phyloP scores from a whole-genome alignment of 2,888 invertebrate genomes.

The Diarsia dahlii region DNA sequence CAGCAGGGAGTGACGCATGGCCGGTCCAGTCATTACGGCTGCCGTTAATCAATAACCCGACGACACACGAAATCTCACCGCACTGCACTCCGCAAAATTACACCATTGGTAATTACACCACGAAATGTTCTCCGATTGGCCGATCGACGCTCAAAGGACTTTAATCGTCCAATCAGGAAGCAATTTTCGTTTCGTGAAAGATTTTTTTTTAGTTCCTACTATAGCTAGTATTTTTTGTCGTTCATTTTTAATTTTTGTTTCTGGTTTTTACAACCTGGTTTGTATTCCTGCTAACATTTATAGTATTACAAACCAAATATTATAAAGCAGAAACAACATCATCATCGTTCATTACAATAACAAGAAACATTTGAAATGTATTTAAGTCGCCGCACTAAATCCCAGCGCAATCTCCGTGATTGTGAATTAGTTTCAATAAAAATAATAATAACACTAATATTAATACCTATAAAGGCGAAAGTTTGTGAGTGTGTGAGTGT shows the following conservation, averaged over 20 bases:
- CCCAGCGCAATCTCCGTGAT: not conserved
- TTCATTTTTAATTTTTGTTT: not conserved
- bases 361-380: too few species aligned
- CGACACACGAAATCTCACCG: slow-evolving; percentile 63
- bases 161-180: slow-evolving; percentile 64
- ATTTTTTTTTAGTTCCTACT: slow-evolving; percentile 35
- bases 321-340: not conserved
- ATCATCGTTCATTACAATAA: not conserved
- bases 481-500: too few species aligned
- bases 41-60: slow-evolving; percentile 83
- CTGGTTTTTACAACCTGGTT: not conserved
- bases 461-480: too few species aligned
- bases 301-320: not conserved
- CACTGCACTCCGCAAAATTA: slow-evolving; percentile 69
- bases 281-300: not conserved
- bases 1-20: slow-evolving; percentile 73
- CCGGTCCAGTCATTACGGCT: slow-evolving; percentile 78
- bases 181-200: slow-evolving; percentile 61
- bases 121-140: slow-evolving; percentile 61
- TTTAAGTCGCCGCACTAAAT: not conserved
- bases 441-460: not conserved
- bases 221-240: slow-evolving; percentile 23
- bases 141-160: slow-evolving; percentile 63
- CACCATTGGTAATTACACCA: slow-evolving; percentile 66
- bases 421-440: not conserved